phyloP scores from a whole-genome alignment of 2,113 vertebrate species.

The Oreocharis arfaki region DNA sequence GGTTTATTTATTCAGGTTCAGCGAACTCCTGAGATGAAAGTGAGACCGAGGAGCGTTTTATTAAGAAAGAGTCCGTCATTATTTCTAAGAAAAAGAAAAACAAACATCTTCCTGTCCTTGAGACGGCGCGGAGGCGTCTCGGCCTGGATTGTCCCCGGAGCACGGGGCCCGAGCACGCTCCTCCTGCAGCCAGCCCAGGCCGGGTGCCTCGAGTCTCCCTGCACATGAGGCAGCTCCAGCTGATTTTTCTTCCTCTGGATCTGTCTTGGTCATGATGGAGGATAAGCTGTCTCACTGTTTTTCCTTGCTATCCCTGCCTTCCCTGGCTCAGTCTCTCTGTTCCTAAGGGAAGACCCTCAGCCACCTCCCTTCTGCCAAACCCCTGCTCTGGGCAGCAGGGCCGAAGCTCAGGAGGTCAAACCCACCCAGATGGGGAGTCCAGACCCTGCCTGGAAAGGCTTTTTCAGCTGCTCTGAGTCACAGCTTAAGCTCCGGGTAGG shows the following conservation, averaged over 20 bases:
- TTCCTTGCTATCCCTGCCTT: background rate
- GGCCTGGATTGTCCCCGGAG: background rate
- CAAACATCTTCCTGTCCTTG: background rate
- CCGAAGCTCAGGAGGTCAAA: background rate
- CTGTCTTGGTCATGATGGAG: background rate
- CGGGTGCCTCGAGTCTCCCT: background rate
- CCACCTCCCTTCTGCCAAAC: background rate
- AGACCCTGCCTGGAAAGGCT: background rate
- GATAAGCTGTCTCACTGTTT: background rate
- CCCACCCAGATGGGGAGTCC: background rate
- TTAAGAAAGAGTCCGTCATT: slow-evolving; percentile 47
- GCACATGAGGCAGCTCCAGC: background rate
- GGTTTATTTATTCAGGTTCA: slow-evolving; percentile 28
- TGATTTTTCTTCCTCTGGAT: background rate
- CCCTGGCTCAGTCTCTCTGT: background rate
- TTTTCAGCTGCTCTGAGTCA: background rate
- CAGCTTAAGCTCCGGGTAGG: background rate
- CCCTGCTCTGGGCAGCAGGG: background rate
- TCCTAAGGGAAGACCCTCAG: background rate
- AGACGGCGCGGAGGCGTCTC: background rate
- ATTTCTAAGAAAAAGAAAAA: background rate
- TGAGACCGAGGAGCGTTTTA: background rate
- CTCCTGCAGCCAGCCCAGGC: background rate
- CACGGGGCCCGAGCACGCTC: accelerated
- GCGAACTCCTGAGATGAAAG: slow-evolving; percentile 32